These are phyloP conservation scores for Pocillopora meandrina DNA, from an alignment of 92 coral and sea anemone species.

Conservation along the genomic window DNA sequence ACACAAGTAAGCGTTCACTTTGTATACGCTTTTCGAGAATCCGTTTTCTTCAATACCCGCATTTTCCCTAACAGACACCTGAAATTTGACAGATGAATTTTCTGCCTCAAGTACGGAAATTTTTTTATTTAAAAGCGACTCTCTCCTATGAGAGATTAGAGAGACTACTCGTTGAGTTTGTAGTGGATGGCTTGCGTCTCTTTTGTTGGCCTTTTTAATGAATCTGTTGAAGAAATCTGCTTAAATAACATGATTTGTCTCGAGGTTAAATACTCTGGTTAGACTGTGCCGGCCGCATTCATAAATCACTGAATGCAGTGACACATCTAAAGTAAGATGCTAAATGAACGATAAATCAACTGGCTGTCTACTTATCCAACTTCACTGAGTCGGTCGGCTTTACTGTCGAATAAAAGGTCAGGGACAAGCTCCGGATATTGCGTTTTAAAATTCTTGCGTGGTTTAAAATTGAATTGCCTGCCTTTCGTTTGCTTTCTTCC, in stretches of 20 bases:
- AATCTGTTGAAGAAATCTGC: conserved; percentile 29
- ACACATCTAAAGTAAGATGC: conserved; percentile 30
- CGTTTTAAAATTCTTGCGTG: conserved; percentile 3
- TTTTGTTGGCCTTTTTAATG: conserved; percentile 6
- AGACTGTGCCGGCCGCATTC: conserved; percentile 20
- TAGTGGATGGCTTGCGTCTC: background rate
- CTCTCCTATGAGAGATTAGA: background rate
- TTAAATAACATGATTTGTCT: conserved; percentile 39
- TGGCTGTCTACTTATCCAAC: conserved; percentile 38
- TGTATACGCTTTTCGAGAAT: background rate
- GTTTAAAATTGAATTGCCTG: background rate
- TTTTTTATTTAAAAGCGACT: background rate
- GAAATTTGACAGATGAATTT: background rate
- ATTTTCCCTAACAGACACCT: background rate
- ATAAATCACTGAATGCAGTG: conserved; percentile 39
- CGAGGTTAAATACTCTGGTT: conserved; percentile 39
- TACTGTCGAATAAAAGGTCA: conserved; percentile 18
- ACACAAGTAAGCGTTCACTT: background rate
- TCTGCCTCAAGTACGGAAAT: background rate
- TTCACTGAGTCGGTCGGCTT: background rate
- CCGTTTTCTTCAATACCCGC: background rate
- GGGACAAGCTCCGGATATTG: conserved; percentile 24
- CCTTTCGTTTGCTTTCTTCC: background rate
- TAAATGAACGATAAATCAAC: conserved; percentile 44
- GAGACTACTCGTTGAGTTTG: background rate